phyloP scores from a whole-genome alignment of 2,113 vertebrate species.

The Rattus rattus region DNA sequence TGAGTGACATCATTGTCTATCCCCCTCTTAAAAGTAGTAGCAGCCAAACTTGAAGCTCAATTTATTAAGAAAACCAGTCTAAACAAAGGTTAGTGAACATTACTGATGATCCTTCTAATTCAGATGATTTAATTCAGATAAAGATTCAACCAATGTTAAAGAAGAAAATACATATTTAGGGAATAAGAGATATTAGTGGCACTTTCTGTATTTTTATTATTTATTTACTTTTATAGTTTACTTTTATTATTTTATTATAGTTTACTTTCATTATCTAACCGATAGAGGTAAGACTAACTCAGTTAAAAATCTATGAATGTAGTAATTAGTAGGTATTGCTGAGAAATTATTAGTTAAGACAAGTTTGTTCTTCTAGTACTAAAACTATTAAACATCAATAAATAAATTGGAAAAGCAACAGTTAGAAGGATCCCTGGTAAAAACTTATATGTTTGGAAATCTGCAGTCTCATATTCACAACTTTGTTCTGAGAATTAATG shows the following conservation, averaged over 20 bases:
- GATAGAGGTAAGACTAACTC: background rate
- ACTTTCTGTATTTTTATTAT: background rate
- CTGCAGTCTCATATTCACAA: background rate
- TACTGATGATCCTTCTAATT: background rate
- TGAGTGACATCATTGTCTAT: background rate
- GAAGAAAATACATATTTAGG: background rate
- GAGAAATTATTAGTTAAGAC: background rate
- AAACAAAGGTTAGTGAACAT: background rate
- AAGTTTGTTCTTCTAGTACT: background rate
- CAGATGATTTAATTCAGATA: background rate
- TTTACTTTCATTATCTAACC: background rate
- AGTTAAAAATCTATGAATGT: background rate
- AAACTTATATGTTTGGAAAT: background rate
- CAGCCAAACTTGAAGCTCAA: background rate
- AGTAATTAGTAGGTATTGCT: background rate
- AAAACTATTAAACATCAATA: background rate
- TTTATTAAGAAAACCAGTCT: background rate
- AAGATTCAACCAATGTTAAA: background rate
- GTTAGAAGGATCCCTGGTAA: background rate
- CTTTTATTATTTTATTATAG: background rate
- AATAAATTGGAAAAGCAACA: background rate
- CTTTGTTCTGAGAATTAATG: background rate
- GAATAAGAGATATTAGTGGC: accelerated
- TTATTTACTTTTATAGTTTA: too few relatives aligned
- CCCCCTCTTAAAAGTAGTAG: background rate